These are phyloP conservation scores for Neodiprion lecontei DNA, from an alignment of 1,140 invertebrate species.

Conservation along the genomic window DNA sequence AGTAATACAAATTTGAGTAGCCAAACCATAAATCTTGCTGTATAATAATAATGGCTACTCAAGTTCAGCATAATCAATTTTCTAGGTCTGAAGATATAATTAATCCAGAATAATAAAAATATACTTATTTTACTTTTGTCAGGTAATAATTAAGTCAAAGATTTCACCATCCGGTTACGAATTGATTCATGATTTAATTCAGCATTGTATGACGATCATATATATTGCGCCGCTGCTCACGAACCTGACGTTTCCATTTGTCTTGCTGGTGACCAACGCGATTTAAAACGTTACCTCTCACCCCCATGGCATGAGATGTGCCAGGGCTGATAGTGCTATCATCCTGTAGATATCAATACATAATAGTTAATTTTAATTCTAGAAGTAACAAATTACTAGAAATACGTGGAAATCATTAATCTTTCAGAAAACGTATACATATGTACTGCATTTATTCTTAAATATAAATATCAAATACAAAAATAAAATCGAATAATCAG, in stretches of 20 bases:
- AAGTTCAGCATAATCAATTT: not conserved
- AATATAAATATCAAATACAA: not conserved
- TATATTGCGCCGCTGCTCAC: slow-evolving; percentile 95
- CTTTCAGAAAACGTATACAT: not conserved
- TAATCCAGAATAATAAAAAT: not conserved
- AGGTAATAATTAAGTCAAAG: not conserved
- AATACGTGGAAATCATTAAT: not conserved
- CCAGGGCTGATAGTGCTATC: slow-evolving; percentile 65
- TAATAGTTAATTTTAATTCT: not conserved
- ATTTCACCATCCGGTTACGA: slow-evolving; percentile 12
- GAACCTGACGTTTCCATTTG: slow-evolving; percentile 96
- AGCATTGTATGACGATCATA: slow-evolving; percentile 98
- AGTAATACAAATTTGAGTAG: too few species aligned
- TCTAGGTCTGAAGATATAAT: not conserved
- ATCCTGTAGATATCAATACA: slow-evolving; percentile 62
- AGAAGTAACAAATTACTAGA: not conserved
- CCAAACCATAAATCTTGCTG: not conserved
- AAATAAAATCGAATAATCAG: not conserved
- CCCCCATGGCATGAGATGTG: slow-evolving; percentile 74
- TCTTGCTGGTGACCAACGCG: slow-evolving; percentile 95
- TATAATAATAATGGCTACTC: too few species aligned
- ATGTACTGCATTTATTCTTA: not conserved
- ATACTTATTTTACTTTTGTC: not conserved
- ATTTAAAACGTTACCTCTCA: slow-evolving; percentile 87
- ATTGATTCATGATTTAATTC: slow-evolving; percentile 70